Conservation (phyloP, 2,113 vertebrate species). For the Protobothrops mucrosquamatus region DNA sequence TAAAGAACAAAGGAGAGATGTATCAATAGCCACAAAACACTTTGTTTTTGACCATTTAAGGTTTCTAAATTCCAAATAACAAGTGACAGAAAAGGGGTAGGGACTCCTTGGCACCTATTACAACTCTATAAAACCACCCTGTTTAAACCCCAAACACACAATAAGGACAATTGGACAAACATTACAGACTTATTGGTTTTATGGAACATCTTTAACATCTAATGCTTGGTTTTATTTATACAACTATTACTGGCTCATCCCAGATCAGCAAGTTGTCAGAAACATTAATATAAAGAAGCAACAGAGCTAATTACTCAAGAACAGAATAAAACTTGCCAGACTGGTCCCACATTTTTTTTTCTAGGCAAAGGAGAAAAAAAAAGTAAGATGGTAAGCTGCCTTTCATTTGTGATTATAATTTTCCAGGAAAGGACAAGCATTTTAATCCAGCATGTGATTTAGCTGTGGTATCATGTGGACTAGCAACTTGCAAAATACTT, state of each 20-base stretch:
- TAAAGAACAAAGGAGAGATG: background rate
- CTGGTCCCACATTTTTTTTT: background rate
- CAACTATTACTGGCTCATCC: background rate
- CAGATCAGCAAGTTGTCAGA: background rate
- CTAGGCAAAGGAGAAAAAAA: background rate
- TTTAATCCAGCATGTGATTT: too few species aligned
- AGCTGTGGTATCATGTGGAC: background rate
- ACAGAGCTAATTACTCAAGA: background rate
- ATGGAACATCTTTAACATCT: background rate
- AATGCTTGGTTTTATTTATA: background rate
- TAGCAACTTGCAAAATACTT: background rate
- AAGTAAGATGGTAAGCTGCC: background rate
- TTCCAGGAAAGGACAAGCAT: background rate
- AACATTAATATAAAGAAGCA: background rate
- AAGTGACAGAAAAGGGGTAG: background rate
- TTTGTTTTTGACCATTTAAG: background rate
- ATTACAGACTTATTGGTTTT: background rate
- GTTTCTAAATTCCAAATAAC: background rate
- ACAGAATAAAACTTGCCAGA: background rate
- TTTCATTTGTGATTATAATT: background rate
- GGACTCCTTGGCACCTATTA: background rate
- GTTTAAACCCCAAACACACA: background rate
- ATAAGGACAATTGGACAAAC: background rate
- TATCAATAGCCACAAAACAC: background rate
- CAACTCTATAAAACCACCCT: background rate